Conservation (phyloP, 2,113 vertebrate genomes). For the Dinomys branickii region DNA sequence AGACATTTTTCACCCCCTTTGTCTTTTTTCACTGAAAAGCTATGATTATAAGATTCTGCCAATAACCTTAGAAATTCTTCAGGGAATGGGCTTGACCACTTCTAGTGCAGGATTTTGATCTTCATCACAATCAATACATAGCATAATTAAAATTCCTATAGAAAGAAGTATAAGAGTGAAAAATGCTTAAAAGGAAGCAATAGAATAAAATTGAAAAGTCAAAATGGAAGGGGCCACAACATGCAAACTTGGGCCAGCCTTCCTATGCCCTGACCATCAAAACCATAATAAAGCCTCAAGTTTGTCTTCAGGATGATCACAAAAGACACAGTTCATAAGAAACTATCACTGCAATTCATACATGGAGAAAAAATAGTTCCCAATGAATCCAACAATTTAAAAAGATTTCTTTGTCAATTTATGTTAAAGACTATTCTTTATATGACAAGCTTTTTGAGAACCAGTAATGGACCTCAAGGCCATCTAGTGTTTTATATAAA, state of each 20-base stretch:
- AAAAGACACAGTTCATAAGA: background rate
- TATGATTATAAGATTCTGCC: background rate
- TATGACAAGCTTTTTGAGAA: background rate
- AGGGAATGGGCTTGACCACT: background rate
- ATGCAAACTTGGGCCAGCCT: background rate
- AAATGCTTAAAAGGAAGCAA: background rate
- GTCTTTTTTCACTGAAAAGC: background rate
- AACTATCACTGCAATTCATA: background rate
- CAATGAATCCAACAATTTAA: background rate
- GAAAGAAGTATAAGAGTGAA: rapidly evolving
- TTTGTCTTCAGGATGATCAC: background rate
- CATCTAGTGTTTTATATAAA: background rate
- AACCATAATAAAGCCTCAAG: background rate
- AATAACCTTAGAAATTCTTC: background rate
- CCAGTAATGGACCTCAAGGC: background rate
- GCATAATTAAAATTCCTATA: background rate
- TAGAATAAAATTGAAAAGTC: background rate
- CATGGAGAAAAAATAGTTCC: background rate
- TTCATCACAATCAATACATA: background rate
- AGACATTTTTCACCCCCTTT: background rate
- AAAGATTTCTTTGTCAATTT: background rate
- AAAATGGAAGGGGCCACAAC: background rate
- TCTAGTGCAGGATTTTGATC: background rate
- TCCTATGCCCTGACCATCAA: background rate
- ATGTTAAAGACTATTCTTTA: background rate